Evolutionary conservation across 2,113 vertebrate genomes (phyloP), one percentile per base, ranked within the genome.

Genomic region (Gobiocypris rarus): DNA sequence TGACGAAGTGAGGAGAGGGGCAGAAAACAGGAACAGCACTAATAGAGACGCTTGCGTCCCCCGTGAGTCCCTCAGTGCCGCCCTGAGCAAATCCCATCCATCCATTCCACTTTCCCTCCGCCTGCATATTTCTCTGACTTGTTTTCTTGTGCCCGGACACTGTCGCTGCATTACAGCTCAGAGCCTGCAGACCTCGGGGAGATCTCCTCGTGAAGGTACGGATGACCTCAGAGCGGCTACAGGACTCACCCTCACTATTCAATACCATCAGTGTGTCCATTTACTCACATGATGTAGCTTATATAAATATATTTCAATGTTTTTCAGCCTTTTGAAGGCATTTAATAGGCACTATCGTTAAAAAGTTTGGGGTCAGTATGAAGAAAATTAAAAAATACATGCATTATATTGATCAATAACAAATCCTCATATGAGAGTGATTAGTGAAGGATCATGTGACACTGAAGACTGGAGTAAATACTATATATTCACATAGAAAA

Each of bases 81-180:
- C 86, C 81, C 65, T 24, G 10, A 50, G 84, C 50, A 75, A 24
- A 63, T 56, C 58, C 48, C 80, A 82, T 85, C 78, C 65, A 83
- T 84, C 77, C 77, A 38, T 11, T 38, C 71, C 58, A 41, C 71
- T 82, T 65, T 82, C 7, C 24, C 50, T 52, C 10, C 38, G 4
- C 48, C 75, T 84, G 78, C 78, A 84, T 85, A 82, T 86, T 83
- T 88, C 87, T 77, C 79, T 80, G 80, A 65, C 84, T 85, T 74
- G 86, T 87, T 87, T 81, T 38, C 31, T 26, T 45, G 48, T 10
- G 31, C 80, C 82, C 75, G 76, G 38, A 79, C 81, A 43, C 52
- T 58, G 41, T 48, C 15, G 19, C 84, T 71, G 71, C 65, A 84
- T 56, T 61, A 83, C 45, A 59, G 59, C 81, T 52, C 69, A 17